Base-by-base conservation (phyloP, 2,888 invertebrate species). In the Apoda limacodes region DNA sequence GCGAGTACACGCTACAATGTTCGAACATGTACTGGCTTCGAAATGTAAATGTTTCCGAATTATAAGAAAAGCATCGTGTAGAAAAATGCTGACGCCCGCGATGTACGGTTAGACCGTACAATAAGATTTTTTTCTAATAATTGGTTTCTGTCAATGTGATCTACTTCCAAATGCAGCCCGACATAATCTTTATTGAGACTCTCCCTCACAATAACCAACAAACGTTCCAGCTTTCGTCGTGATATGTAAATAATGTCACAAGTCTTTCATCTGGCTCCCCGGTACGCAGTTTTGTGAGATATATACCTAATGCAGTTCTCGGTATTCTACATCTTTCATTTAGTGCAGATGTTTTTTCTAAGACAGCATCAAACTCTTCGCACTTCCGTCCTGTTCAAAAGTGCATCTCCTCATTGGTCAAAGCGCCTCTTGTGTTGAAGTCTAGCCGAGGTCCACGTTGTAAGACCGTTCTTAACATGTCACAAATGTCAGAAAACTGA, bases 221-320 rank as follows among this genome's bases (percentile, higher is more conserved):
- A 20, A 14, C 31, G 27, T 20, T 35, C 27, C 5, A 35, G 24
- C 7, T 30, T 30, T 30, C 20, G 22, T n/a, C 34, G 25, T 9
- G 30, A 20, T 24, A 35, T 30, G 13, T 32, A 22, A 36, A 32
- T 28, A 32, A 25, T 17, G 32, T 25, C 11, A 29, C 24, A 5
- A 32, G 13, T 22, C 32, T 32, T n/a, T 32, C 35, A 14, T 25
- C 12, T 9, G 29, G 22, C 3, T 35, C 35, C 11, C 34, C 34
- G 3, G 33, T 27, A n/a, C 25, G 15, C 15, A 30, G 22, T 34
- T 34, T 34, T 7, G 13, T 14, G 7, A 35, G 19, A 13, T 20
- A 32, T 13, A 38, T 38, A 10, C 25, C 37, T 37, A 37, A 34
- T 6, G 31, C 34, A 28, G 34, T 31, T 26, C 27, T 28, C 7